Base-by-base conservation (phyloP, 1,140 invertebrate genomes). In the Mercenaria mercenaria region DNA sequence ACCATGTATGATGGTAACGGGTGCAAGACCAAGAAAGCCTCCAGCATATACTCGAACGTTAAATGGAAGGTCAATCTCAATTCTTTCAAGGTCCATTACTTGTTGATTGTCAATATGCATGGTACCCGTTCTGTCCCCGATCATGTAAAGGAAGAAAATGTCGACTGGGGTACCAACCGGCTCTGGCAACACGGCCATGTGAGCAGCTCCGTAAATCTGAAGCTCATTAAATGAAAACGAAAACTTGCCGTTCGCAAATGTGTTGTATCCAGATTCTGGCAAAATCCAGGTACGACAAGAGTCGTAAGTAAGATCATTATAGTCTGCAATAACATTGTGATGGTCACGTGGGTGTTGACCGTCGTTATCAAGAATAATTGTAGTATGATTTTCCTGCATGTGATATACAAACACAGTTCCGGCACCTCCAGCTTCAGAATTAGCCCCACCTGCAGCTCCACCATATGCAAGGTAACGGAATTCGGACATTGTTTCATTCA, bases 341-440 rank as follows among this genome's bases (percentile, higher is more conserved):
- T 80, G 50, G 37, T 92, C 89, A 67, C 81, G 74, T n/a, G 93
- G 90, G 29, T 92, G 81, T 32, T 88, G 88, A 29, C 92, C 93
- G 64, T 89, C 89, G 83, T 94, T 94, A 64, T 94, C 93, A 23
- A 94, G 88, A 18, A 94, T 92, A 39, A 94, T 88, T 29, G 94
- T 94, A 23, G 89, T 91, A 47, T 94, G 94, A 26, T 94, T 79
- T 61, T 94, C 83, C 15, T 86, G 29, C 93, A 94, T 93, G 82
- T 94, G 92, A 69, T 94, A 94, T 13, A 94, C 52, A 77, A 94
- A 94, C 0, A 90, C 93, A n/a, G 94, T 94, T 1, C 94, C 94
- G 20, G 83, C 93, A 8, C 94, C 93, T 20, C 94, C 94, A 87
- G 93, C 92, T 85, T 94, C 92, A 34, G 92, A 91, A 3, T n/a